Percentiles rank a stretch among this genome's conserved stretches.
Evolutionary conservation across 2,113 vertebrate genomes (phyloP).

Genomic region (Abramis brama): DNA sequence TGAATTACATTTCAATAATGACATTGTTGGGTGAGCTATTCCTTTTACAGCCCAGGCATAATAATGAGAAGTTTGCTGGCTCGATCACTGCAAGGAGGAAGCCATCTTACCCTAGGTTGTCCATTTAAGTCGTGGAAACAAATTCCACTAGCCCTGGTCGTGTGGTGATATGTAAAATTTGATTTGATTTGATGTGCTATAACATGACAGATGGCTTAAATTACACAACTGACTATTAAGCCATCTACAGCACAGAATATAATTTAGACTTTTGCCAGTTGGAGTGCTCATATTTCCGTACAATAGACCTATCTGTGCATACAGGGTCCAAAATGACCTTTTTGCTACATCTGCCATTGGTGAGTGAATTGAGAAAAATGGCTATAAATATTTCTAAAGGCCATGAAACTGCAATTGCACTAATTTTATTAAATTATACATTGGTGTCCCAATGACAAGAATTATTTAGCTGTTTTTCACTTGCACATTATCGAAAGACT

Average conservation of each 20-base stretch:
- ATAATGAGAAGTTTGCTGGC: not conserved
- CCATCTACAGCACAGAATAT: not conserved
- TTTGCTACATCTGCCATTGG: not conserved
- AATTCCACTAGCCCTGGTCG: not conserved
- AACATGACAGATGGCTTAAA: not conserved
- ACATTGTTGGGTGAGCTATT: not conserved
- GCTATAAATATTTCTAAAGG: not conserved
- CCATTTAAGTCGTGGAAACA: not conserved
- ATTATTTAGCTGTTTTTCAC: not conserved
- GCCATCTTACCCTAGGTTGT: not conserved
- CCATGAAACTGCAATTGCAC: not conserved
- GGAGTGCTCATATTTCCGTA: not conserved
- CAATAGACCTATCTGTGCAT: not conserved
- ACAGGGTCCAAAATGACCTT: not conserved
- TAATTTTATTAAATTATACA: not conserved
- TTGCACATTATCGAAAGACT: not conserved
- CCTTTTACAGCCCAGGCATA: not conserved
- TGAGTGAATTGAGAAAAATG: not conserved
- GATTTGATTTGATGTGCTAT: not conserved
- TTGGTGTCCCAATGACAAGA: not conserved
- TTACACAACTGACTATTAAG: not conserved
- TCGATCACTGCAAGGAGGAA: not conserved
- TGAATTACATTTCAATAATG: constrained; percentile 13
- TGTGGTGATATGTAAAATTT: not conserved
- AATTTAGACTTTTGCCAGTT: not conserved